A percentile compares a stretch with the other conserved stretches of the same genome.
These are phyloP conservation scores for Bombus vancouverensis DNA, from an alignment of 1,140 invertebrate genomes.

Conservation along the genomic window DNA sequence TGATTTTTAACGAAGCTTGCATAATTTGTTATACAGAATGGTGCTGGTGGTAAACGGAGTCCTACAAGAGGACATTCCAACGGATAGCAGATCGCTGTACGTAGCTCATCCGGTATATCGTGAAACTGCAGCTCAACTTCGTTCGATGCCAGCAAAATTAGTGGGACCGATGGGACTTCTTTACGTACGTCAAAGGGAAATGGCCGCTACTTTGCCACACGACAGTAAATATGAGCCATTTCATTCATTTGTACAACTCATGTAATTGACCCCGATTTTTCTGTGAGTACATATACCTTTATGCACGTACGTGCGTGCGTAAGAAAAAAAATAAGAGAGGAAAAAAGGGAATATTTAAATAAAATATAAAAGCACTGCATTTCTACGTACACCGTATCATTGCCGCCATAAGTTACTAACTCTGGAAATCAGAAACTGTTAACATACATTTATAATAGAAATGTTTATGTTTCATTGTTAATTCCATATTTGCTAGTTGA, in stretches of 20 bases:
- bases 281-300: background rate
- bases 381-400: too few relatives aligned
- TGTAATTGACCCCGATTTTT: background rate
- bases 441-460: too few relatives aligned
- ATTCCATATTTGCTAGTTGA: background rate
- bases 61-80: slow-evolving; percentile 91
- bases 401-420: too few relatives aligned
- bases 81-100: slow-evolving; percentile 90
- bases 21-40: slow-evolving; percentile 84
- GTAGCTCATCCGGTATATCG: slow-evolving; percentile 92
- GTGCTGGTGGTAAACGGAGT: slow-evolving; percentile 94
- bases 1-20: background rate
- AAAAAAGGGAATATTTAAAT: background rate
- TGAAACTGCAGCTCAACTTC: slow-evolving; percentile 90
- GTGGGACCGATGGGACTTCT: slow-evolving; percentile 92
- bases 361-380: background rate
- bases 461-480: too few relatives aligned
- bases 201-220: slow-evolving; percentile 93
- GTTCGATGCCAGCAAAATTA: slow-evolving; percentile 89
- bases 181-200: slow-evolving; percentile 95
- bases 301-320: background rate
- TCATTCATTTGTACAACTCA: background rate
- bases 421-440: too few relatives aligned
- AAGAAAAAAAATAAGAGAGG: background rate
- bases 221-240: slow-evolving; percentile 88